These are phyloP conservation scores for Ennomos fuscantarius DNA, from an alignment of 2,888 invertebrate species.

Conservation along the genomic window DNA sequence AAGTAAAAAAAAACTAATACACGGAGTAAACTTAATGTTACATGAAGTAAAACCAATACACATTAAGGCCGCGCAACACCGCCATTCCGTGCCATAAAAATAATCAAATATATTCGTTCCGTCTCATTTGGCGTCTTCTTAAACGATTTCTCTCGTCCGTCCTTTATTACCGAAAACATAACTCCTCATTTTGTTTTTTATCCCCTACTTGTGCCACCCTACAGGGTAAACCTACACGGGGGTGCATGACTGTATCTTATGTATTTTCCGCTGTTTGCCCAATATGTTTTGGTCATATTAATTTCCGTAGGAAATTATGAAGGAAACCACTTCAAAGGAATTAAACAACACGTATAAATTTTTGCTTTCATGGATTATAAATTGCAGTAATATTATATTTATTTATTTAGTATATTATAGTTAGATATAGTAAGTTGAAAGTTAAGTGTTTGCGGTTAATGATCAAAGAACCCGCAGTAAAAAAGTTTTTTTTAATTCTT, in stretches of 20 bases:
- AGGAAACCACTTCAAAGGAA: constrained; percentile 30
- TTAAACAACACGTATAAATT: constrained; percentile 17
- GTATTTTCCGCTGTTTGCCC: constrained; percentile 57
- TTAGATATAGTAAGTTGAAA: too few species aligned
- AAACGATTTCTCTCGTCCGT: constrained; percentile 85
- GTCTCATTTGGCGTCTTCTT: constrained; percentile 84
- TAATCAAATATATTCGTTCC: constrained; percentile 85
- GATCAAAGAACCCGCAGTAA: too few species aligned
- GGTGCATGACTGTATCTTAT: constrained; percentile 80
- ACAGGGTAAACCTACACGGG: constrained; percentile 67
- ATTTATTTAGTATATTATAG: too few species aligned
- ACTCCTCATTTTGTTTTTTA: constrained; percentile 85
- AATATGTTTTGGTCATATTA: constrained; percentile 41
- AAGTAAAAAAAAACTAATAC: too few species aligned
- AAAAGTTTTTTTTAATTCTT: too few species aligned
- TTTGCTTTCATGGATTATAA: too few species aligned
- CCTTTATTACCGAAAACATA: constrained; percentile 85
- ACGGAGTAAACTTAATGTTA: constrained; percentile 66
- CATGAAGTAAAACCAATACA: constrained; percentile 80
- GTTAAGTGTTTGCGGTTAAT: too few species aligned
- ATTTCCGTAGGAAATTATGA: constrained; percentile 37
- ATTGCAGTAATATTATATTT: too few species aligned
- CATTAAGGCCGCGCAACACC: constrained; percentile 75
- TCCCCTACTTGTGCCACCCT: constrained; percentile 78
- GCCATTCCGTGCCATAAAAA: constrained; percentile 83